Conservation (phyloP, 2,113 vertebrate species). For the Carassius carassius region DNA sequence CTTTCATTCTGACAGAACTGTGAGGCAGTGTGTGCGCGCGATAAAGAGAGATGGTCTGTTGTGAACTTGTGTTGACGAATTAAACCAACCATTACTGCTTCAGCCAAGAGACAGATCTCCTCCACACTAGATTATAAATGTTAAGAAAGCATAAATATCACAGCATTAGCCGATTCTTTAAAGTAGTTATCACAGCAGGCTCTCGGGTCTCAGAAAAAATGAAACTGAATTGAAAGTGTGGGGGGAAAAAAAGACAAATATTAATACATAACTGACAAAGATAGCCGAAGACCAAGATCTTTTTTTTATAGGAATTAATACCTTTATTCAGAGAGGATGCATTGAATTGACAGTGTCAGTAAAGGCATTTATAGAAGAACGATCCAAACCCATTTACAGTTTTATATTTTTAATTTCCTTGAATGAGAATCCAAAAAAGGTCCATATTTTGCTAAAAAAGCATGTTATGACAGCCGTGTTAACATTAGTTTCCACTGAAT, state of each 20-base stretch:
- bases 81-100: slow-evolving; percentile 60
- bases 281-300: background rate
- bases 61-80: slow-evolving; percentile 53
- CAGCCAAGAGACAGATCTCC: background rate
- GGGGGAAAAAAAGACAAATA: background rate
- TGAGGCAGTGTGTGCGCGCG: slow-evolving; percentile 5
- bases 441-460: too few species aligned
- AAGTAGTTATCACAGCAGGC: background rate
- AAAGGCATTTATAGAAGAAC: background rate
- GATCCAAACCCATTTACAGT: too few species aligned
- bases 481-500: too few species aligned
- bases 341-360: background rate
- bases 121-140: background rate
- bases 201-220: background rate
- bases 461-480: too few species aligned
- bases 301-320: background rate
- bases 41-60: slow-evolving; percentile 23
- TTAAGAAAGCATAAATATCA: slow-evolving; percentile 1
- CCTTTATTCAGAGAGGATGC: background rate
- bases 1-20: slow-evolving; percentile 42
- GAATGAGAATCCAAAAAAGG: too few species aligned
- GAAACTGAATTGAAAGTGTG: accelerated
- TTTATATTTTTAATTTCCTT: too few species aligned
- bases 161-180: background rate
- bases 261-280: background rate